Evolutionary conservation across 2,797 vertebrate species (phyloP).

Genomic region (Picus viridis): DNA sequence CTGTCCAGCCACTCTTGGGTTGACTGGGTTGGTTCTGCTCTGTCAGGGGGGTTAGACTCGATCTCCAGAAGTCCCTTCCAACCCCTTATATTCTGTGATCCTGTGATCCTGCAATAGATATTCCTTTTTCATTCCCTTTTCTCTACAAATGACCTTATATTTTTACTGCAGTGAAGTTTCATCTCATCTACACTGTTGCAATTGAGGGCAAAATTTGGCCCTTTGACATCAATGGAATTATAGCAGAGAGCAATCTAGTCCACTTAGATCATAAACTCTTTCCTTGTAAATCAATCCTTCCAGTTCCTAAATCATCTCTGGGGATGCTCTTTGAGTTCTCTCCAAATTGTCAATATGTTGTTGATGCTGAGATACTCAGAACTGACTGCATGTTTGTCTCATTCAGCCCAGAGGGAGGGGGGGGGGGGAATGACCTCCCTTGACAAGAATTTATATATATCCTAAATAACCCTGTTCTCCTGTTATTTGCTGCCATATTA

Average conservation of each 20-base stretch:
- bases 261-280: constrained; percentile 72
- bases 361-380: constrained; percentile 66
- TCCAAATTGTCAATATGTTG: constrained; percentile 77
- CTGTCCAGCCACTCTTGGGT: too few relatives aligned
- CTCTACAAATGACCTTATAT: background rate
- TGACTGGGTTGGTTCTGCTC: too few relatives aligned
- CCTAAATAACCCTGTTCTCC: constrained; percentile 57
- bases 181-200: background rate
- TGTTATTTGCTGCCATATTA: constrained; percentile 64
- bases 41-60: too few relatives aligned
- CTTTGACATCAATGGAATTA: constrained; percentile 54
- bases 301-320: constrained; percentile 71
- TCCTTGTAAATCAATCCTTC: constrained; percentile 74
- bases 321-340: constrained; percentile 70
- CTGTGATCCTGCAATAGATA: background rate
- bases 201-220: constrained; percentile 53
- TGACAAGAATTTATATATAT: constrained; percentile 63
- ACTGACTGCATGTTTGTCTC: constrained; percentile 56
- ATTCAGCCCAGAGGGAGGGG: constrained; percentile 5
- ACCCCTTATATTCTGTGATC: too few relatives aligned
- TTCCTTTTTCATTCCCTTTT: background rate
- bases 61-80: too few relatives aligned
- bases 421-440: constrained; percentile 44
- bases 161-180: constrained; percentile 26
- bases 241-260: constrained; percentile 47